Evolutionary conservation across 2,113 vertebrate species (phyloP).

Genomic region (Semicossyphus pulcher): DNA sequence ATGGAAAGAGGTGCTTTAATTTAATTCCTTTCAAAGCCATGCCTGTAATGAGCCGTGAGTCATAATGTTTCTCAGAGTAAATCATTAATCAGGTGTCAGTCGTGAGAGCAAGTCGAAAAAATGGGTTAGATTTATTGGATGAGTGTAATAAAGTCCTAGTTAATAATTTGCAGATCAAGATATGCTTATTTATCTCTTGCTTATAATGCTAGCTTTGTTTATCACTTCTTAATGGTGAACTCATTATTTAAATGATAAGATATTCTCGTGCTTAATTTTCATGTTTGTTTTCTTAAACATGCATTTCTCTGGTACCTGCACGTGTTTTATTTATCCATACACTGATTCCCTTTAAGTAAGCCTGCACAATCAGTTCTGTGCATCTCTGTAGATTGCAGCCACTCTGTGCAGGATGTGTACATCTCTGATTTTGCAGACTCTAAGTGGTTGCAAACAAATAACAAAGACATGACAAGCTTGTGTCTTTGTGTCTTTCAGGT

Average conservation of each 20-base stretch:
- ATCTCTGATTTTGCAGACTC: background rate
- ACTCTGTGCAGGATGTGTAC: background rate
- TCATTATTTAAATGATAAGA: no score
- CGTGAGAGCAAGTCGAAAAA: background rate
- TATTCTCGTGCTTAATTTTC: no score
- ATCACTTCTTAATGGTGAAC: no score
- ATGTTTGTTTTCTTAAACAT: no score
- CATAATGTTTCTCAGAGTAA: background rate
- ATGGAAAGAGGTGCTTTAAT: background rate
- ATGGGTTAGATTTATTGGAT: background rate
- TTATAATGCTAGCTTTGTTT: no score
- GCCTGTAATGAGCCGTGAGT: background rate
- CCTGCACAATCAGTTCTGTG: no score
- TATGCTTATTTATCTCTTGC: background rate
- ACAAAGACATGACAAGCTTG: background rate
- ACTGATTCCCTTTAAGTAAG: no score
- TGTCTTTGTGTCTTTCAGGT: constrained; percentile 77
- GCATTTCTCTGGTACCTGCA: no score
- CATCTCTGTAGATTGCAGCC: no score
- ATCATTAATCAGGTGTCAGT: background rate
- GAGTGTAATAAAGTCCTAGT: background rate
- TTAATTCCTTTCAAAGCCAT: background rate
- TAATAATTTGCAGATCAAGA: constrained; percentile 6
- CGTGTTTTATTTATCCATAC: no score
- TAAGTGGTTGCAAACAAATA: background rate